Evolutionary conservation across 2,797 vertebrate species (phyloP).

Genomic region (Tangara arthus): DNA sequence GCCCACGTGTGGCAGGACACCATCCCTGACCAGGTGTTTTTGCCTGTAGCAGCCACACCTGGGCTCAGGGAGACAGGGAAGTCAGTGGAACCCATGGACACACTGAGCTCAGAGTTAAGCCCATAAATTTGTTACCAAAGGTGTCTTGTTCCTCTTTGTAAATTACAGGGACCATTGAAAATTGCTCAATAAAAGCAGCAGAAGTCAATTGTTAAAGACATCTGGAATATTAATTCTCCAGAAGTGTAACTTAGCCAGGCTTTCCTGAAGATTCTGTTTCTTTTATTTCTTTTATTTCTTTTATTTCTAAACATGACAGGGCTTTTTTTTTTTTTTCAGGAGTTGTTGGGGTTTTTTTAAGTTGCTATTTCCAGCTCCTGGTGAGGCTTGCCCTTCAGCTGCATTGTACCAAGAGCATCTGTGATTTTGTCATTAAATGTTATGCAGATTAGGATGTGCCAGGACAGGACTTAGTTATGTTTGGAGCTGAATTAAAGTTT

Average conservation of each 20-base stretch:
- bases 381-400: constrained; percentile 33
- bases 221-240: constrained; percentile 1
- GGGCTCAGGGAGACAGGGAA: not conserved
- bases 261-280: not conserved
- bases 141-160: not conserved
- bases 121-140: not conserved
- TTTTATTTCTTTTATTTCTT: not conserved
- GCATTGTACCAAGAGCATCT: not conserved
- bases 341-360: not conserved
- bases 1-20: rapidly evolving
- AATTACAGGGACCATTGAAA: constrained; percentile 4
- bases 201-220: constrained; percentile 9
- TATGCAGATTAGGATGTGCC: not conserved
- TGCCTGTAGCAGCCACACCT: rapidly evolving
- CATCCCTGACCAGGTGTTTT: not conserved
- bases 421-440: constrained; percentile 25
- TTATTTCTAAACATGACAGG: not conserved
- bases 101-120: not conserved
- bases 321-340: not conserved
- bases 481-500: constrained; percentile 5
- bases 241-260: not conserved
- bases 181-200: not conserved
- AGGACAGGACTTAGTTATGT: not conserved
- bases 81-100: not conserved
- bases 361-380: not conserved